Evolutionary conservation across 1,140 invertebrate genomes (phyloP), one percentile per base, ranked within the genome.

Genomic region (Drosophila burlai): DNA sequence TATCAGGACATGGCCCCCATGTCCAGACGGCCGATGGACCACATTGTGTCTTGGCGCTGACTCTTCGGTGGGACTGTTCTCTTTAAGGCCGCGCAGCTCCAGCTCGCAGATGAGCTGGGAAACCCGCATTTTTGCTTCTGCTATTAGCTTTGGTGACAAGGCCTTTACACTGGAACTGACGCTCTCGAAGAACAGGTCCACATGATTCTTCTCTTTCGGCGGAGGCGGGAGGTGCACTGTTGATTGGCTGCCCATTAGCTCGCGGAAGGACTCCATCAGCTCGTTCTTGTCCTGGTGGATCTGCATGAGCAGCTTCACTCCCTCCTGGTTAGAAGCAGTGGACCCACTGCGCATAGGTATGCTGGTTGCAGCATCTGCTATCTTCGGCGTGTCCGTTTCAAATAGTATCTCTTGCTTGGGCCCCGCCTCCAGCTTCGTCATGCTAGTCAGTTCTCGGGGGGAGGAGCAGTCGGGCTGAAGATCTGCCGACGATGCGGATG

Each of bases 241-340:
- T 3, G 71, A 40, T 38, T 85, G 86, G 54, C 74, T 71, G 18
- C 85, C 68, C 75, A 92, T 92, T n/a, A 92, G 63, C 16, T 92
- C 91, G 1, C 91, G 83, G 18, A 92, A 92, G 2, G 91, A 90
- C 42, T 91, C 83, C 89, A 92, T 90, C 1, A 92, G 50, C 18
- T 92, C 91, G 64, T 87, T 91, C 29, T 92, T 92, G 62, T 92
- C 91, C 49, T 92, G 92, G 42, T 92, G 91, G 5, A 92, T 92
- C 81, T 92, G 91, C 76, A 91, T 84, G 2, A 92, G 64, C 0
- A 92, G 61, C 43, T 91, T 91, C 0, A 91, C 75, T 3, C 91
- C 83, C 16, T 92, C 89, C 36, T 92, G 85, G 21, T 87, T 84
- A 4, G 74, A 71, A 38, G n/a, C 15, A 4, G 66, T n/a, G 36